A percentile compares a stretch with the other conserved stretches of the same genome.
Evolutionary conservation across 2,888 invertebrate species (phyloP).

Genomic region (Tipula lateralis): DNA sequence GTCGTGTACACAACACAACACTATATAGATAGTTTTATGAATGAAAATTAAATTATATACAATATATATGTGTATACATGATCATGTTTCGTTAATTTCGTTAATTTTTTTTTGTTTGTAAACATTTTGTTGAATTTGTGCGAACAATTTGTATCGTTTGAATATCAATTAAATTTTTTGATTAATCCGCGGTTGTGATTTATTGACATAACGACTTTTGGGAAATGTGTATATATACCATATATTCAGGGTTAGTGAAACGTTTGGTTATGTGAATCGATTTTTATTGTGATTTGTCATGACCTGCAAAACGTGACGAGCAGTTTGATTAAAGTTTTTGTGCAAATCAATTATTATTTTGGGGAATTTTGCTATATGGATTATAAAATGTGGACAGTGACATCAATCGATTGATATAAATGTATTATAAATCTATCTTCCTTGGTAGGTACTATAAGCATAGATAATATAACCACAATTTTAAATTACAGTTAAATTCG

Average conservation of each 20-base stretch:
- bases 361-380: not conserved
- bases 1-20: not conserved
- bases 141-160: not conserved
- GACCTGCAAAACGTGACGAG: not conserved
- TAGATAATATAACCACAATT: too few relatives aligned
- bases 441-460: too few relatives aligned
- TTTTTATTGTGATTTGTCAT: not conserved
- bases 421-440: too few relatives aligned
- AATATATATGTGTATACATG: not conserved
- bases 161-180: not conserved
- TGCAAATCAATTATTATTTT: not conserved
- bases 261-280: not conserved
- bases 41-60: not conserved
- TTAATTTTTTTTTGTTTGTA: not conserved
- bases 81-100: not conserved
- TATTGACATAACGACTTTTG: not conserved
- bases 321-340: not conserved
- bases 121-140: not conserved
- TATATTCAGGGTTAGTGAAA: not conserved
- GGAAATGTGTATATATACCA: too few relatives aligned
- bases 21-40: not conserved
- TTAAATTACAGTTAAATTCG: too few relatives aligned
- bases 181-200: not conserved
- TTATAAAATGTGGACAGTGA: not conserved
- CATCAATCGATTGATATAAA: too few relatives aligned